phyloP scores from a whole-genome alignment of 2,888 invertebrate genomes.

The Scaptodrosophila latifasciaeformis region DNA sequence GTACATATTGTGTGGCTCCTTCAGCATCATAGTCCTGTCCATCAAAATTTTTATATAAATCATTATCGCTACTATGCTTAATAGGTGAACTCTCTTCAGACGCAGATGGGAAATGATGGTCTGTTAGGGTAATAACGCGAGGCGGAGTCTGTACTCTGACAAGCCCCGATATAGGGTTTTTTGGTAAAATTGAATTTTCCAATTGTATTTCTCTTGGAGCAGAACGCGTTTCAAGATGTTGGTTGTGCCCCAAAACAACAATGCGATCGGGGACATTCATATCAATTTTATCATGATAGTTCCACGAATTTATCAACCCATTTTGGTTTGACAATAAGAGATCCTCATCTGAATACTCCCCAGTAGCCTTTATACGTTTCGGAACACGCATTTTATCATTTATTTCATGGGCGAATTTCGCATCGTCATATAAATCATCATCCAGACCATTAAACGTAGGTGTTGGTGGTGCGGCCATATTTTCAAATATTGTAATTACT shows the following conservation, averaged over 20 bases:
- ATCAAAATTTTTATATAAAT: conserved; percentile 49
- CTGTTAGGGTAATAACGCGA: conserved; percentile 88
- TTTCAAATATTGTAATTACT: too few species aligned
- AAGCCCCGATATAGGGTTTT: conserved; percentile 79
- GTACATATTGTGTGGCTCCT: conserved; percentile 67
- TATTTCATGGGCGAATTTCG: conserved; percentile 84
- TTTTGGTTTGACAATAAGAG: conserved; percentile 78
- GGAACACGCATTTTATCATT: conserved; percentile 89
- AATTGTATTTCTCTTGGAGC: conserved; percentile 90
- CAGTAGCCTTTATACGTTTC: conserved; percentile 85
- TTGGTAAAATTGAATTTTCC: conserved; percentile 86
- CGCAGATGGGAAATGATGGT: conserved; percentile 86
- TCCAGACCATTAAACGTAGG: conserved; percentile 80
- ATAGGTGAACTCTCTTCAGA: conserved; percentile 76
- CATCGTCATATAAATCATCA: conserved; percentile 78
- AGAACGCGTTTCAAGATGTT: conserved; percentile 82
- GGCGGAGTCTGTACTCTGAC: conserved; percentile 93
- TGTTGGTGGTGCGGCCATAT: conserved; percentile 79
- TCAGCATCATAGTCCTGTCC: conserved; percentile 51
- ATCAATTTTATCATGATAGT: conserved; percentile 84
- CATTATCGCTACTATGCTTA: conserved; percentile 36
- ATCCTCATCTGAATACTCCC: conserved; percentile 81
- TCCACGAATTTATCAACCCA: conserved; percentile 78
- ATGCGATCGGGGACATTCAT: conserved; percentile 97
- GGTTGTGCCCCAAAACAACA: conserved; percentile 87